These are phyloP conservation scores for Xiphophorus hellerii DNA, from an alignment of 2,113 vertebrate species.

Conservation along the genomic window DNA sequence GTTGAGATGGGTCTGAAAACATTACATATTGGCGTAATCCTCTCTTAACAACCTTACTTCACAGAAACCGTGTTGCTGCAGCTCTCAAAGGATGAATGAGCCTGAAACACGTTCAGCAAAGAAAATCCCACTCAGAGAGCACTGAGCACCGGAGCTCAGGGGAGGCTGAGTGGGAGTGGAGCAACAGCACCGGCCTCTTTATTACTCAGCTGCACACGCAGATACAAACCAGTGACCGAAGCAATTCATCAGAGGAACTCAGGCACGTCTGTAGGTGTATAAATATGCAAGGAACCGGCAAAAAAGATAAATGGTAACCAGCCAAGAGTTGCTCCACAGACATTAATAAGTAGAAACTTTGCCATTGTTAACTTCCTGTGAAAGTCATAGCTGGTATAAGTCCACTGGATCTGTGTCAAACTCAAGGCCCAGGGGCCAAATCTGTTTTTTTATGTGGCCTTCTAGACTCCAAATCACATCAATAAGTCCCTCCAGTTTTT, in stretches of 20 bases:
- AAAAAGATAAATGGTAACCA: constrained; percentile 26
- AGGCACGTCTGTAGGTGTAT: constrained; percentile 42
- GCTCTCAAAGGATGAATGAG: constrained; percentile 52
- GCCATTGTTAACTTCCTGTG: constrained; percentile 1
- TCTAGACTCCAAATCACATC: too few species aligned
- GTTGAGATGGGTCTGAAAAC: constrained; percentile 5
- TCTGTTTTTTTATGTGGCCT: too few species aligned
- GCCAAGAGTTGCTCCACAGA: constrained; percentile 5
- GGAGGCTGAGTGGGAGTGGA: constrained; percentile 40
- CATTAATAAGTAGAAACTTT: constrained; percentile 10
- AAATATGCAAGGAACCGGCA: constrained; percentile 34
- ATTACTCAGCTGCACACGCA: constrained; percentile 49
- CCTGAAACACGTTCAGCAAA: constrained; percentile 36
- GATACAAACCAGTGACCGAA: constrained; percentile 39
- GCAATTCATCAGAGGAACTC: constrained; percentile 52
- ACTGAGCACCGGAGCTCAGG: constrained; percentile 41
- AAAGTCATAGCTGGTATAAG: not conserved
- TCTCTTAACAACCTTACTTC: constrained; percentile 5
- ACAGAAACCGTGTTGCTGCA: not conserved
- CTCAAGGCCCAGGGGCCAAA: too few species aligned
- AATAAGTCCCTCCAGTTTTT: too few species aligned
- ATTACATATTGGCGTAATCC: constrained; percentile 3
- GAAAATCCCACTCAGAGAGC: constrained; percentile 51
- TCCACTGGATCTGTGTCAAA: not conserved
- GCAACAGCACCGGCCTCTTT: constrained; percentile 41